phyloP scores from a whole-genome alignment of 2,888 invertebrate species.

The Lasioglossum villosulum region DNA sequence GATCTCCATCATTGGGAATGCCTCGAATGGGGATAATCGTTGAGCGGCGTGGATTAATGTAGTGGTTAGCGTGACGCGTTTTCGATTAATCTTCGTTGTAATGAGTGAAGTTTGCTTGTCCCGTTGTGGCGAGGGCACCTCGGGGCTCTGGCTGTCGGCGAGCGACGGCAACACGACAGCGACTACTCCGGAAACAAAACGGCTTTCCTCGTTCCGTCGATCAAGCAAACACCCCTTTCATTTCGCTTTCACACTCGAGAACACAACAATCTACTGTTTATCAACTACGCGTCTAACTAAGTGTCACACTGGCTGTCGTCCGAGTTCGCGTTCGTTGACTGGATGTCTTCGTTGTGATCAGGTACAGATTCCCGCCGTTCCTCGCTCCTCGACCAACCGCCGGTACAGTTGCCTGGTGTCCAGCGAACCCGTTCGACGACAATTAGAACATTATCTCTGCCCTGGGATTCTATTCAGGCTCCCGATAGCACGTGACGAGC shows the following conservation, averaged over 20 bases:
- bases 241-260: slow-evolving; percentile 32
- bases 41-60: not conserved
- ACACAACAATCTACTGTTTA: slow-evolving; percentile 33
- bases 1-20: slow-evolving; percentile 71
- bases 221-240: slow-evolving; percentile 7
- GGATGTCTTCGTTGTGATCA: slow-evolving; percentile 69
- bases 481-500: slow-evolving; percentile 50
- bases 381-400: not conserved
- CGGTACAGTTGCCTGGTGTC: not conserved
- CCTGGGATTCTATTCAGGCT: slow-evolving; percentile 47
- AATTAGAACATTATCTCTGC: slow-evolving; percentile 50
- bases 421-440: slow-evolving; percentile 5
- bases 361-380: slow-evolving; percentile 64
- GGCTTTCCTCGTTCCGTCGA: not conserved
- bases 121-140: slow-evolving; percentile 3
- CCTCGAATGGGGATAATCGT: not conserved
- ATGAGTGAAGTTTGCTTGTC: slow-evolving; percentile 7
- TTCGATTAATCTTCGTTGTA: slow-evolving; percentile 67
- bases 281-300: slow-evolving; percentile 33
- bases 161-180: slow-evolving; percentile 73
- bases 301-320: slow-evolving; percentile 21
- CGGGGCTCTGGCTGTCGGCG: slow-evolving; percentile 46
- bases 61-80: slow-evolving; percentile 23
- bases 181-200: not conserved
- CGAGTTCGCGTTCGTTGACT: slow-evolving; percentile 50